Percentiles rank a stretch among this genome's conserved stretches.
Conservation (phyloP, 92 coral and sea anemone species). For the Galaxea fascicularis region DNA sequence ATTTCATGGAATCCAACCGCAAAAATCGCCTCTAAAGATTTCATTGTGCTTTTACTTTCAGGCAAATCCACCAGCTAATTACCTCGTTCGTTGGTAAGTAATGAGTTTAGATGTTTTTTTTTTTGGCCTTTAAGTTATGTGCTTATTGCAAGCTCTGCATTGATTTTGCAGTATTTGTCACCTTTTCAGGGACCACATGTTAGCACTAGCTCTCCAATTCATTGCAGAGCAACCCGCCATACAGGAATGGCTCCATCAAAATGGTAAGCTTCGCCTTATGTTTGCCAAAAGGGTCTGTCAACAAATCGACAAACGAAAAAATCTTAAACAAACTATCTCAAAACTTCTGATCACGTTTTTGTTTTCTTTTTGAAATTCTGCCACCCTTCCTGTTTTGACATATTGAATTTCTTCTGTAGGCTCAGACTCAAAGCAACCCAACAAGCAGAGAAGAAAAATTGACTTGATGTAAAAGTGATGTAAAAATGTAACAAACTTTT, state of each 20-base stretch:
- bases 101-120: background rate
- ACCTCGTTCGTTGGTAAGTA: constrained; percentile 4
- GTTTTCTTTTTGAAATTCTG: constrained; percentile 9
- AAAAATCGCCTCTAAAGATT: constrained; percentile 4
- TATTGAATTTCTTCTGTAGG: constrained; percentile 15
- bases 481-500: background rate
- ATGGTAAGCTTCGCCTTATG: constrained; percentile 20
- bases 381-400: constrained; percentile 18
- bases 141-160: constrained; percentile 8
- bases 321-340: no score
- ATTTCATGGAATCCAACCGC: background rate
- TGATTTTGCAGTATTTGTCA: constrained; percentile 14
- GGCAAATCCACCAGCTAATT: background rate
- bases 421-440: constrained; percentile 13
- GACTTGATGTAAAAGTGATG: background rate
- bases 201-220: background rate
- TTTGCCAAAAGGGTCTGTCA: constrained; percentile 8
- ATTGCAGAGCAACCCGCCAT: background rate
- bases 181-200: constrained; percentile 9
- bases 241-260: constrained; percentile 8
- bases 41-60: background rate
- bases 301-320: no score
- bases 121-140: no score
- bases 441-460: constrained; percentile 1
- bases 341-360: constrained; percentile 4